Base-by-base conservation (phyloP, 2,797 vertebrate species). In the Stomatorhinus walkeri region DNA sequence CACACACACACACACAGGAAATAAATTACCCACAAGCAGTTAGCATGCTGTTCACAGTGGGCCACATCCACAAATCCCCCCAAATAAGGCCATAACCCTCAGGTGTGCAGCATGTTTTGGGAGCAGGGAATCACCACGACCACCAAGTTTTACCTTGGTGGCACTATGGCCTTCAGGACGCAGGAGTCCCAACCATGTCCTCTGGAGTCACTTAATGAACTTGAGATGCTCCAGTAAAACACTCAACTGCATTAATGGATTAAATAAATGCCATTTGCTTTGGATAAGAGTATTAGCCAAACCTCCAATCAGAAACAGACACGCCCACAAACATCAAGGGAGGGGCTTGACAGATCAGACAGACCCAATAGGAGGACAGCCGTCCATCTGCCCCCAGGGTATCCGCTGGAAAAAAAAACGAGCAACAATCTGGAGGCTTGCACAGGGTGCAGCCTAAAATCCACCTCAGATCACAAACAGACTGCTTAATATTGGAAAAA, bases 181-280 rank as follows among this genome's bases (percentile, higher is more conserved):
- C 12, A 5, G 14, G 12, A n/a, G 14, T 43, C 14, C 32, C 16
- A 19, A 36, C 32, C 14, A 14, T 79, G 72, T 79, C 72, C 36
- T 79, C 68, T 40, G 68, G 32, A 76, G 14, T 40, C 68, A 40
- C 28, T 76, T 79, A 43, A 79, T 43, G 16, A 79, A 76, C 68
- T 40, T 76, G 68, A 76, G 40, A 32, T 79, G 72, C 72, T 79
- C 72, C 32, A 79, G 72, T 79, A 79, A 79, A 79, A 79, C 36
- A 79, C 36, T 19, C 72, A 79, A 14, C 36, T 43, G 16, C 16
- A 79, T 79, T 79, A 79, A 19, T 79, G 72, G 72, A 43, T 36
- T 8, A 79, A 79, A 48, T 48, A 79, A 79, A 43, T 79, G 72
- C 14, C 32, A 43, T 79, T 79, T 40, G 36, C 36, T 79, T 79